A percentile compares a stretch with the other conserved stretches of the same genome.
phyloP scores from a whole-genome alignment of 1,140 invertebrate species.

The Epicauta chinensis region DNA sequence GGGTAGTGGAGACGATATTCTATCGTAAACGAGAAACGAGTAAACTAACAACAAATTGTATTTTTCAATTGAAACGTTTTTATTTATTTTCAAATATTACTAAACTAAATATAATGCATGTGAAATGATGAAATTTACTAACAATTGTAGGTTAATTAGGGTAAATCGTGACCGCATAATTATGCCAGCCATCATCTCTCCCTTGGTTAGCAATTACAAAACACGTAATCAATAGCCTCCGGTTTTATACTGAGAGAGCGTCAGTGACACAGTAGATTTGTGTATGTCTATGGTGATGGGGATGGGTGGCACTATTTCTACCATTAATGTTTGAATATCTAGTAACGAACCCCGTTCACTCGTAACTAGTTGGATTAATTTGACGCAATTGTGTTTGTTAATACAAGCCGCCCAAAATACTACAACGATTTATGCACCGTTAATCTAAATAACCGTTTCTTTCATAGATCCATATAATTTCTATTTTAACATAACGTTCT shows the following conservation, averaged over 20 bases:
- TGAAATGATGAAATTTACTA: not conserved
- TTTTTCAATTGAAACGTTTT: too few relatives aligned
- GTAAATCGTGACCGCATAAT: constrained; percentile 15
- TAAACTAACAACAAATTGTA: not conserved
- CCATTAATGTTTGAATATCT: constrained; percentile 12
- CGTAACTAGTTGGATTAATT: constrained; percentile 23
- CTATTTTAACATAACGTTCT: too few relatives aligned
- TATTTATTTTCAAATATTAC: too few relatives aligned
- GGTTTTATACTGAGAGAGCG: constrained; percentile 9
- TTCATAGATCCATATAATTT: too few relatives aligned
- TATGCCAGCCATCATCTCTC: constrained; percentile 6
- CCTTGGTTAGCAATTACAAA: constrained; percentile 15
- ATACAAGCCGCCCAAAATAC: constrained; percentile 1
- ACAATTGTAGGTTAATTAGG: constrained; percentile 14
- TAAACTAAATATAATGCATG: too few relatives aligned
- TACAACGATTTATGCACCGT: not conserved
- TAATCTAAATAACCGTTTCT: too few relatives aligned
- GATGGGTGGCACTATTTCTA: not conserved
- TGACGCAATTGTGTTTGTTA: constrained; percentile 1
- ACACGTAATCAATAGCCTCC: constrained; percentile 13
- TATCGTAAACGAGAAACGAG: too few relatives aligned
- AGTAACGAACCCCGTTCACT: constrained; percentile 17
- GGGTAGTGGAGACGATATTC: not conserved
- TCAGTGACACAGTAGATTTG: constrained; percentile 4
- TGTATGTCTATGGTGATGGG: too few relatives aligned